Conservation (phyloP, 2,113 vertebrate species). For the Nestor notabilis region DNA sequence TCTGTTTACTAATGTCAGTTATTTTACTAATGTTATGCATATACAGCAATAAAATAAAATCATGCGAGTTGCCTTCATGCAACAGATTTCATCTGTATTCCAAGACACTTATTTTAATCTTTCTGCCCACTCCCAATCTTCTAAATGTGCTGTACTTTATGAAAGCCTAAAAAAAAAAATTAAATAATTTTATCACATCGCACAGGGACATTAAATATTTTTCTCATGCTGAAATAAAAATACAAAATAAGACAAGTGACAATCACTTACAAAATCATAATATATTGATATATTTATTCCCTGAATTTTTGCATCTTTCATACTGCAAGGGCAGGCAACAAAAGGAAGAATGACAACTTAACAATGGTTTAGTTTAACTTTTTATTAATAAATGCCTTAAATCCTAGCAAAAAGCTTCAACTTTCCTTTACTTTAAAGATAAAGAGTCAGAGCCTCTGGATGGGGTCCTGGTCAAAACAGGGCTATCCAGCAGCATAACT, state of each 20-base stretch:
- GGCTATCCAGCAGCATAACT: background rate
- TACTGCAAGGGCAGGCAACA: background rate
- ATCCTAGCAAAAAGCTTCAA: background rate
- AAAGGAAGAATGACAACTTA: background rate
- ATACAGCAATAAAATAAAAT: background rate
- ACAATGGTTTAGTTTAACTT: background rate
- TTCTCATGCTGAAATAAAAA: background rate
- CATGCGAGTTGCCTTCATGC: background rate
- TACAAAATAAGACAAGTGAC: background rate
- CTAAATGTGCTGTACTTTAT: background rate
- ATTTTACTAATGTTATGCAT: background rate
- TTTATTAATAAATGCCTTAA: background rate
- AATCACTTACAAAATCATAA: background rate
- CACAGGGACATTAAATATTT: background rate
- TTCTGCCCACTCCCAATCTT: constrained; percentile 13
- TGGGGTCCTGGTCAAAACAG: background rate
- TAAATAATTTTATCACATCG: background rate
- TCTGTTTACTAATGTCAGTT: background rate
- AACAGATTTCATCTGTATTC: constrained; percentile 27
- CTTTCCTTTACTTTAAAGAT: background rate
- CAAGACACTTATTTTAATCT: background rate
- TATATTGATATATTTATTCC: background rate
- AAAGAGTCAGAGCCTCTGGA: background rate
- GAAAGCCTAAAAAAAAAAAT: background rate
- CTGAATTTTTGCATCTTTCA: background rate